Percentiles rank a stretch among this genome's conserved stretches.
Conservation (phyloP, 2,797 vertebrate genomes). For the Todus mexicanus region DNA sequence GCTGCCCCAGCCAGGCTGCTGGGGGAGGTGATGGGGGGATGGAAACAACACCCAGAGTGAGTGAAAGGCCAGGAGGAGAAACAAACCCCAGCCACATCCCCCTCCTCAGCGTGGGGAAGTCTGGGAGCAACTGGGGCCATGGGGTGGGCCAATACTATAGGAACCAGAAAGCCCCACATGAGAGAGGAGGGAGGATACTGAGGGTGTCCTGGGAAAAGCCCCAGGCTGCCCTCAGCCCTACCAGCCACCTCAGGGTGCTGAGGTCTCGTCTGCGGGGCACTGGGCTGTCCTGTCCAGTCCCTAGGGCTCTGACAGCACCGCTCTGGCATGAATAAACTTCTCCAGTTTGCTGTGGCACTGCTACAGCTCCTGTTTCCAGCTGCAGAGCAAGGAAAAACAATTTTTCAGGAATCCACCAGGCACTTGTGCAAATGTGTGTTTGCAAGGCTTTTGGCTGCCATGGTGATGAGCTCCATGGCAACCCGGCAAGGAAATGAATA, state of each 20-base stretch:
- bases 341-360: background rate
- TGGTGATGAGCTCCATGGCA: constrained; percentile 43
- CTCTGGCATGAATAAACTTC: background rate
- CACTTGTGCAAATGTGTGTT: constrained; percentile 28
- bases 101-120: accelerated
- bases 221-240: background rate
- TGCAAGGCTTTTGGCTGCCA: constrained; percentile 25
- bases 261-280: background rate
- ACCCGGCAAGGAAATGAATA: constrained; percentile 40
- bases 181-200: background rate
- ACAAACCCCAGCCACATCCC: background rate
- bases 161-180: background rate
- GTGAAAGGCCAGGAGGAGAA: background rate
- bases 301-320: background rate
- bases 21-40: background rate
- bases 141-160: accelerated
- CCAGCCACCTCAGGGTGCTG: background rate
- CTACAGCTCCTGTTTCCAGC: background rate
- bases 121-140: too few relatives aligned
- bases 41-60: background rate
- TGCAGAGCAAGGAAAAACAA: background rate
- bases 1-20: background rate
- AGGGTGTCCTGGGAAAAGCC: background rate
- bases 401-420: background rate
- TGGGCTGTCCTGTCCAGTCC: background rate